Percentiles rank a stretch among this genome's conserved stretches.
Conservation (phyloP, 2,888 invertebrate genomes). For the Pteria penguin region DNA sequence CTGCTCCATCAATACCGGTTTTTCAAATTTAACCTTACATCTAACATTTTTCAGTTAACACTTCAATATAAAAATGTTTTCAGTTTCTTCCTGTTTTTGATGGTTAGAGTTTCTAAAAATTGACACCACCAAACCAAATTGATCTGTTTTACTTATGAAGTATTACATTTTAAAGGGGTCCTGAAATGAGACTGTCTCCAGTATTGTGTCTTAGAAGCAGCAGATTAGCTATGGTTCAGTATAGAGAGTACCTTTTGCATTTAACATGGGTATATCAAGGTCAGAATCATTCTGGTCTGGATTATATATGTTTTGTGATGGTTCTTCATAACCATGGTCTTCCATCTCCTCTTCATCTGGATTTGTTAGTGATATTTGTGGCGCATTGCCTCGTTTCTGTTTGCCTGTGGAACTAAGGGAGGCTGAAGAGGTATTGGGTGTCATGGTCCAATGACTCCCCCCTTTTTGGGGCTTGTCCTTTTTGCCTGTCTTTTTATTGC, state of each 20-base stretch:
- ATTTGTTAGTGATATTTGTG: neutral
- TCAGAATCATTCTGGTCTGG: neutral
- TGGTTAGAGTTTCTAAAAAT: no score
- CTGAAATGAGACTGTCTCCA: no score
- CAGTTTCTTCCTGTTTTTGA: no score
- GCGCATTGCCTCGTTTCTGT: neutral
- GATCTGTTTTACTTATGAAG: no score
- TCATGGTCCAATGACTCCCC: neutral
- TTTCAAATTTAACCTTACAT: no score
- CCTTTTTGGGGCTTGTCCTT: neutral
- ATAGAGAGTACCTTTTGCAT: slow-evolving; percentile 4
- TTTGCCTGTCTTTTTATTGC: neutral
- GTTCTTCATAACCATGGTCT: neutral
- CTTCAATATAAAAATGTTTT: no score
- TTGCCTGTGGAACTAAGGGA: neutral
- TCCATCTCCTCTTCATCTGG: neutral
- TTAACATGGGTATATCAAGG: neutral
- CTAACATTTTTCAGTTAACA: no score
- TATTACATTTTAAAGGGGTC: no score
- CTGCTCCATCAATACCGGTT: no score
- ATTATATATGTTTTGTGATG: neutral
- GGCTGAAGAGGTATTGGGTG: neutral
- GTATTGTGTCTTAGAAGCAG: no score
- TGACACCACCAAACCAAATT: no score
- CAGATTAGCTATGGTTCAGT: no score